Conservation (phyloP, 1,140 invertebrate genomes). For the Ericerus pela region DNA sequence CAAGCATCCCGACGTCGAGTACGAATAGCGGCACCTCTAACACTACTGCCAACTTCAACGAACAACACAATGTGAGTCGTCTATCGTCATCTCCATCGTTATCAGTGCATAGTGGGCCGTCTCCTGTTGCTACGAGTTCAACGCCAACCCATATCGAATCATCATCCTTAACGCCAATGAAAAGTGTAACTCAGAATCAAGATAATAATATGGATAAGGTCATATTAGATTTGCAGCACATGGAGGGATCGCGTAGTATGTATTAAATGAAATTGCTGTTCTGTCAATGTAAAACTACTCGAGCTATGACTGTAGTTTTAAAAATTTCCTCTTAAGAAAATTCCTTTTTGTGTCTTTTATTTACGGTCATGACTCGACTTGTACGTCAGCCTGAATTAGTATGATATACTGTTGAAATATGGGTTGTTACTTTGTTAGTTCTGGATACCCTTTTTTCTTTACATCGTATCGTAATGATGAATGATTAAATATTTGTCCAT, state of each 20-base stretch:
- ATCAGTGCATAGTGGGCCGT: conserved; percentile 3
- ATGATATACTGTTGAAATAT: too few species aligned
- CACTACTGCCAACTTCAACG: not conserved
- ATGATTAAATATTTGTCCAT: too few species aligned
- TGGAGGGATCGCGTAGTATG: not conserved
- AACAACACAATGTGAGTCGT: conserved; percentile 4
- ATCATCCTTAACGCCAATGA: not conserved
- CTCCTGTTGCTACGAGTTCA: not conserved
- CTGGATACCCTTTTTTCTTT: too few species aligned
- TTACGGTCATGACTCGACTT: too few species aligned
- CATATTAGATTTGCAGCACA: not conserved
- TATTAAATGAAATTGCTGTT: too few species aligned
- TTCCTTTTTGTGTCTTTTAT: too few species aligned
- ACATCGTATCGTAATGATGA: too few species aligned
- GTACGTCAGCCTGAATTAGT: too few species aligned
- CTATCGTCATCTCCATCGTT: conserved; percentile 3
- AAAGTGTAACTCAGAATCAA: conserved; percentile 1
- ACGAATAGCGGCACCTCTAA: not conserved
- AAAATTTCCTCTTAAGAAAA: too few species aligned
- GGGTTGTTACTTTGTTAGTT: too few species aligned
- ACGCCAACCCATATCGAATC: conserved; percentile 1
- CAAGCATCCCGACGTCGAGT: not conserved
- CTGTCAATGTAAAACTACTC: too few species aligned
- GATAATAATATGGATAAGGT: not conserved
- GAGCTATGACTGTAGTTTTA: too few species aligned